phyloP scores from a whole-genome alignment of 2,888 invertebrate genomes.

The Meandrusa payeni region DNA sequence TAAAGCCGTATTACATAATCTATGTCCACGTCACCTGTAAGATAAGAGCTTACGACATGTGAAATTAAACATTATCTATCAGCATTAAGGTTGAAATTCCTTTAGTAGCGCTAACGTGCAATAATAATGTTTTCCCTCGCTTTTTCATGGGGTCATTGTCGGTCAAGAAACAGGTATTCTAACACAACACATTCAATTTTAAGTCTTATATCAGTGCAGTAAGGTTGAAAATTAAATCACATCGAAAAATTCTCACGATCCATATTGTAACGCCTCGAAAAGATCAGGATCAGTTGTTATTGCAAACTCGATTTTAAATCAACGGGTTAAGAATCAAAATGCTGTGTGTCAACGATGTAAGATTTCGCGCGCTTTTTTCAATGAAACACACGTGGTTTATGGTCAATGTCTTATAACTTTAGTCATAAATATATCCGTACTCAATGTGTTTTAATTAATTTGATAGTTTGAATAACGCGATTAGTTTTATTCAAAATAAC shows the following conservation, averaged over 20 bases:
- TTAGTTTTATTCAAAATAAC: conserved; percentile 1
- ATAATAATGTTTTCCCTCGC: conserved; percentile 48
- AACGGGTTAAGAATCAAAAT: conserved; percentile 6
- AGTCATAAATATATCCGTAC: conserved; percentile 9
- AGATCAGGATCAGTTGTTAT: conserved; percentile 14
- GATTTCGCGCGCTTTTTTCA: conserved; percentile 34
- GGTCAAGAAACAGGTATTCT: conserved; percentile 68
- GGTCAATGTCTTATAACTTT: conserved; percentile 23
- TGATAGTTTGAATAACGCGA: conserved; percentile 12
- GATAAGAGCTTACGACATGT: conserved; percentile 10
- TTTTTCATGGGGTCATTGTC: conserved; percentile 68
- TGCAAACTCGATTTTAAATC: conserved; percentile 10
- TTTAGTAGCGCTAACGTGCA: conserved; percentile 4
- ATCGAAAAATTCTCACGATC: conserved; percentile 37
- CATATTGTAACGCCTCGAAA: conserved; percentile 32
- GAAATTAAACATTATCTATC: conserved; percentile 1
- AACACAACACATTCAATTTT: conserved; percentile 14
- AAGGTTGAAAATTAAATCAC: conserved; percentile 25
- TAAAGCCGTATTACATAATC: conserved; percentile 24
- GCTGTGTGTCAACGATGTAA: not conserved
- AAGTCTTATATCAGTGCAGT: not conserved
- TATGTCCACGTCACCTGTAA: conserved; percentile 23
- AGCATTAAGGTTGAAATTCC: conserved; percentile 25
- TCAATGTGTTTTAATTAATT: conserved; percentile 20
- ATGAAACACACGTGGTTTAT: conserved; percentile 28